phyloP scores from a whole-genome alignment of 2,888 invertebrate genomes.

The Pachymerium ferrugineum region DNA sequence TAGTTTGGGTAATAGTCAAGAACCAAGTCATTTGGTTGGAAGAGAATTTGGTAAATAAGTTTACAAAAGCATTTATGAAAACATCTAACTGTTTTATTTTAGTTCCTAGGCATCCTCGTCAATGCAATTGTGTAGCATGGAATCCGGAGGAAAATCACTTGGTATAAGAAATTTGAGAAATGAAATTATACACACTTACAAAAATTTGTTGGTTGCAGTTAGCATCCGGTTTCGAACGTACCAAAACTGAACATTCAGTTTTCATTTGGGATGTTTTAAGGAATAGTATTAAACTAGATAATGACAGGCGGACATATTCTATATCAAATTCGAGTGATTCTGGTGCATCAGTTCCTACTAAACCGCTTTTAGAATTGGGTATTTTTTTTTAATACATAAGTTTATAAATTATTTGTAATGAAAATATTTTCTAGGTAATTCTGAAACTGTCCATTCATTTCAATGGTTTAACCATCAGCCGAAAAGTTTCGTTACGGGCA shows the following conservation, averaged over 20 bases:
- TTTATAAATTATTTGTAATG: not conserved
- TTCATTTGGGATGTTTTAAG: slow-evolving; percentile 77
- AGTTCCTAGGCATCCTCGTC: slow-evolving; percentile 78
- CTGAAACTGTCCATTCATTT: slow-evolving; percentile 76
- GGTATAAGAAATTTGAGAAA: slow-evolving; percentile 40
- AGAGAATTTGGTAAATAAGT: slow-evolving; percentile 74
- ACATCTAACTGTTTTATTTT: too few relatives aligned
- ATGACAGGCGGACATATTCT: slow-evolving; percentile 33
- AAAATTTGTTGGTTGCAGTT: slow-evolving; percentile 48
- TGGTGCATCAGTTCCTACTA: slow-evolving; percentile 44
- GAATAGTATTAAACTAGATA: slow-evolving; percentile 38
- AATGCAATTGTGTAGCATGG: slow-evolving; percentile 84
- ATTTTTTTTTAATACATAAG: slow-evolving; percentile 1
- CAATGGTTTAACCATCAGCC: slow-evolving; percentile 73
- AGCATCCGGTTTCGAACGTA: slow-evolving; percentile 81
- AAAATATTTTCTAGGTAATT: slow-evolving; percentile 55
- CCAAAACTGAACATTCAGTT: slow-evolving; percentile 80
- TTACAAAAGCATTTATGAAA: too few relatives aligned
- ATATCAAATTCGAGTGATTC: slow-evolving; percentile 41
- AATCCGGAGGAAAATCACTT: slow-evolving; percentile 74
- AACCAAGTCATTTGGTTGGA: slow-evolving; percentile 62
- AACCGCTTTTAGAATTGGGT: slow-evolving; percentile 63
- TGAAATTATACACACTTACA: too few relatives aligned
- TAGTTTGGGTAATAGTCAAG: slow-evolving; percentile 48
- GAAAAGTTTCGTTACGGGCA: slow-evolving; percentile 75